Conservation (phyloP, 2,113 vertebrate species). For the Oplegnathus fasciatus region DNA sequence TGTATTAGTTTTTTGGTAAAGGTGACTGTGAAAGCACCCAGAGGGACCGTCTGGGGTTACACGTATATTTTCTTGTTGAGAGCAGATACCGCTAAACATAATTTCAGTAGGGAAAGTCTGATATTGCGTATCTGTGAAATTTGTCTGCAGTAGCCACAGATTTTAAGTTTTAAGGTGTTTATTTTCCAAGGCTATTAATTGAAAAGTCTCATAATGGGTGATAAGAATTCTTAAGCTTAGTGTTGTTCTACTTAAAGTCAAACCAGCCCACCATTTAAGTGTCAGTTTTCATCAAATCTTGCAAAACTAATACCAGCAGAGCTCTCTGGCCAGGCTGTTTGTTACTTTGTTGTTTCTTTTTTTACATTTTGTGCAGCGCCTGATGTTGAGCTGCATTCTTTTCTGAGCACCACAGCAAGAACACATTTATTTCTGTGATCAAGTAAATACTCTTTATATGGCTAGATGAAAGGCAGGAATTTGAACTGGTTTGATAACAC, state of each 20-base stretch:
- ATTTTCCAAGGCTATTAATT: constrained; percentile 7
- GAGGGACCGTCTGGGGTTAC: neutral
- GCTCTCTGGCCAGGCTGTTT: neutral
- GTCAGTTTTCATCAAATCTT: constrained; percentile 33
- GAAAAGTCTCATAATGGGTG: constrained; percentile 8
- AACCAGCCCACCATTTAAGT: constrained; percentile 25
- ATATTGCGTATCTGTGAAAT: neutral
- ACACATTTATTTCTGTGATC: constrained; percentile 57
- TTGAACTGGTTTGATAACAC: constrained; percentile 67
- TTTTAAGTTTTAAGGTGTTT: neutral
- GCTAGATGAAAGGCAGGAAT: constrained; percentile 68
- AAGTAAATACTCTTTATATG: constrained; percentile 61
- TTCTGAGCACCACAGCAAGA: constrained; percentile 43
- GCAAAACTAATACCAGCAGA: neutral
- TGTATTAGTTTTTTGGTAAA: constrained; percentile 24
- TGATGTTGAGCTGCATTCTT: constrained; percentile 29
- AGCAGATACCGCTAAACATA: neutral
- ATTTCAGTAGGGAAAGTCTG: neutral
- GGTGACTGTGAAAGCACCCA: constrained; percentile 23
- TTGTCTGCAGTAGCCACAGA: neutral
- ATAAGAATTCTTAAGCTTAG: neutral
- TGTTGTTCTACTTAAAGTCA: constrained; percentile 4
- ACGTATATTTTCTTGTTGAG: neutral
- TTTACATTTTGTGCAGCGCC: neutral
- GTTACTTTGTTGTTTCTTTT: neutral